These are phyloP conservation scores for Colletes latitarsis DNA, from an alignment of 1,140 invertebrate species.

Conservation along the genomic window DNA sequence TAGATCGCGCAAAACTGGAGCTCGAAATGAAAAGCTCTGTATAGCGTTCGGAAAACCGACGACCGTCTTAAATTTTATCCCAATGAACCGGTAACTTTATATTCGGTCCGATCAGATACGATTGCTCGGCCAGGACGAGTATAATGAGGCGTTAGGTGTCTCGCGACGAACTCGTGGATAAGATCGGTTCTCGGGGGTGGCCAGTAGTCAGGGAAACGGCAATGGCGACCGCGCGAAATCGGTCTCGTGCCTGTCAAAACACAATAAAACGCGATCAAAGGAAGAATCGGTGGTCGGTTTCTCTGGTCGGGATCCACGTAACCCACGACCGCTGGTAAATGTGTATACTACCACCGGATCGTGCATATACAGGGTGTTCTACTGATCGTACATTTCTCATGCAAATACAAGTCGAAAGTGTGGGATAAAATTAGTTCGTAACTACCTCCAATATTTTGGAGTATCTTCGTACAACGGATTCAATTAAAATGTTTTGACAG, in stretches of 20 bases:
- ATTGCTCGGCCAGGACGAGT: neutral
- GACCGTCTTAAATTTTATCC: neutral
- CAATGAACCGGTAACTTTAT: constrained; percentile 64
- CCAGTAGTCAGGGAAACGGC: neutral
- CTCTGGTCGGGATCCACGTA: neutral
- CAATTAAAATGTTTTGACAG: no score
- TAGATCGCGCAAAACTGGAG: neutral
- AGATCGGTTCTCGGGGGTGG: constrained; percentile 32
- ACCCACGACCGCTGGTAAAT: neutral
- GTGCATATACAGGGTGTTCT: neutral
- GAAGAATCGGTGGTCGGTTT: constrained; percentile 56
- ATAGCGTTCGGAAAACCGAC: neutral
- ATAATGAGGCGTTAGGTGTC: constrained; percentile 5
- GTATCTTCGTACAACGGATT: no score
- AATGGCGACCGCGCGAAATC: constrained; percentile 63
- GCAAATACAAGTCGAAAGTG: neutral
- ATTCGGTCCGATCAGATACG: constrained; percentile 65
- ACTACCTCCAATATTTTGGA: no score
- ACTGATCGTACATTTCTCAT: neutral
- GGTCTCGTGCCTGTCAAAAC: constrained; percentile 72
- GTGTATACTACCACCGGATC: neutral
- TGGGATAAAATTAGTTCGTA: no score
- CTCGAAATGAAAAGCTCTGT: neutral
- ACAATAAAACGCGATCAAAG: constrained; percentile 74
- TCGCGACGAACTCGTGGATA: constrained; percentile 39